Evolutionary conservation across 2,888 invertebrate genomes (phyloP), one percentile per base, ranked within the genome.

Genomic region (Lasioglossum lativentre): DNA sequence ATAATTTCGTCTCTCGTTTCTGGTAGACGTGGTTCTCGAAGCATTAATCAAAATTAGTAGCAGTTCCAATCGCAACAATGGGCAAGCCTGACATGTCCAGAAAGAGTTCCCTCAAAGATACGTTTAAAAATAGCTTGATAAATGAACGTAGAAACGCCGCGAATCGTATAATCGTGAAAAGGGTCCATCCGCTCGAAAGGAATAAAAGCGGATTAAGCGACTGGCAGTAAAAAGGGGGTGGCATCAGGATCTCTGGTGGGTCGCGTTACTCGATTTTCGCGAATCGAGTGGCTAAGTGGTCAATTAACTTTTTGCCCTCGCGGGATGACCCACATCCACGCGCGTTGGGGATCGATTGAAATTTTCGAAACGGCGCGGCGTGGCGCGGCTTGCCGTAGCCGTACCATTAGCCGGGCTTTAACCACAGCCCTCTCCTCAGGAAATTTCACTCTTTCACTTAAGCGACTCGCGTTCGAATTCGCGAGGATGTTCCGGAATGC

Each of bases 251-350:
- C 27, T n/a, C 59, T n/a, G 59, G 14, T 23, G 38, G 68, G 38
- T 27, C 30, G 38, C 40, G 19, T 27, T 30, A 40, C 38, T 30
- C 30, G 56, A 59, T 71, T 73, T 63, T 14, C 42, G n/a, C 30
- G 30, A 12, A n/a, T 72, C 30, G 42, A 40, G 40, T 1, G n/a
- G 19, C 73, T 80, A 87, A 91, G 86, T 85, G 88, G 80, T 87
- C 91, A 86, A 91, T 91, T 91, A 91, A 91, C 90, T 88, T 91
- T 88, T 80, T 72, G 38, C 30, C 42, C 63, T 40, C 56, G 79
- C 82, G 59, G 34, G 70, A 71, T 82, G 86, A 87, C 84, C 84
- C 83, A 86, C 82, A 88, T 86, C 72, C 87, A 75, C 80, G 66
- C 75, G 16, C 19, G 30, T 16, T 19, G 79, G 71, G 74, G 79